phyloP scores from a whole-genome alignment of 1,140 invertebrate genomes.

The Thaumatotibia leucotreta region DNA sequence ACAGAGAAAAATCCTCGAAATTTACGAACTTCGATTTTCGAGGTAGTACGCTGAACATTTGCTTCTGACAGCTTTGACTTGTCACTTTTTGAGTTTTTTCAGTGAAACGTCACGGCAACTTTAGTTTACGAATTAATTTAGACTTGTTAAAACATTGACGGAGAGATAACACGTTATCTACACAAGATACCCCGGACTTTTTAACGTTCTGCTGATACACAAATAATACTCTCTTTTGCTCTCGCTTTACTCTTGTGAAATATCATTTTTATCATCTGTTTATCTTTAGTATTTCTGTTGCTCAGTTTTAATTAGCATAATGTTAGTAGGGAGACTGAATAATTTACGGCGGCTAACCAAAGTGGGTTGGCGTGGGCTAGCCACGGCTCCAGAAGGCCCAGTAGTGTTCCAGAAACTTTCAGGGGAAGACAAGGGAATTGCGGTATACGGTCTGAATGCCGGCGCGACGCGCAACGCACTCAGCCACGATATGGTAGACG shows the following conservation, averaged over 20 bases:
- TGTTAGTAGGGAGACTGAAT: neutral
- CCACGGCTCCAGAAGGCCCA: conserved; percentile 3
- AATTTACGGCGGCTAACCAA: neutral
- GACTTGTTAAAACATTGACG: neutral
- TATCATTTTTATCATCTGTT: neutral
- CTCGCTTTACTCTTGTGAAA: neutral
- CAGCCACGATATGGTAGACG: conserved; percentile 78
- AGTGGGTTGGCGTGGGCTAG: neutral
- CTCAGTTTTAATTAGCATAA: neutral
- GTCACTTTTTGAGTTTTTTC: too few relatives aligned
- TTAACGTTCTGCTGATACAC: neutral
- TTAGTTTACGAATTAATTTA: neutral
- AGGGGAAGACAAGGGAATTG: conserved; percentile 82
- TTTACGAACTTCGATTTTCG: too few relatives aligned
- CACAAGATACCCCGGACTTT: neutral
- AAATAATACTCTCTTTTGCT: neutral
- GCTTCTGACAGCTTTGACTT: too few relatives aligned
- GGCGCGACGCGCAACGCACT: conserved; percentile 88
- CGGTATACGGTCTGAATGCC: conserved; percentile 86
- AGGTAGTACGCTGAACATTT: too few relatives aligned
- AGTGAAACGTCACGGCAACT: too few relatives aligned
- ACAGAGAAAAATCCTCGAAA: too few relatives aligned
- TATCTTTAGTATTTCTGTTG: neutral
- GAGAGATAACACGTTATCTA: neutral
- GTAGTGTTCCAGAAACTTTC: conserved; percentile 24